Evolutionary conservation across 35 echinoderm and acorn worm genomes (phyloP), one percentile per base, ranked within the genome.

Genomic region (Apostichopus californicus): DNA sequence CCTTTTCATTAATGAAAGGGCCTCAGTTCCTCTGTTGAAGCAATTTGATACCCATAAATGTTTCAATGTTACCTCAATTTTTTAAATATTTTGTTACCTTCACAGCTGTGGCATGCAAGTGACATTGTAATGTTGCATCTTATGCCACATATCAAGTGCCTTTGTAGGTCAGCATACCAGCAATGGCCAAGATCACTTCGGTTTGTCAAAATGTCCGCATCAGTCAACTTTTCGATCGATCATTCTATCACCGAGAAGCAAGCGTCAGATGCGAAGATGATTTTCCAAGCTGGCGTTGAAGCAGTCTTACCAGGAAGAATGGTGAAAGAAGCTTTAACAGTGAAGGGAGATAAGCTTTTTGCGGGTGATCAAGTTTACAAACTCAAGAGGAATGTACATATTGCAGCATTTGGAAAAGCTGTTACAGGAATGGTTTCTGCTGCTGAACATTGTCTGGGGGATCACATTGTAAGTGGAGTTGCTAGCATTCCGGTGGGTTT

Each of bases 321-420:
- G 94, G 92, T 95, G 13, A 92, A 73, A 85, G 78, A 58, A 24
- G 5, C 9, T 14, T 57, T 92, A 26, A 18, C 9, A 68, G 65
- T 90, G 8, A 77, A 92, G 4, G 87, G 57, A 5, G 79, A 72
- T 10, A 77, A 66, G 65, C 85, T 94, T 24, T 2, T 2, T 10
- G 93, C 89, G 9, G 83, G 80, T 66, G 77, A 54, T 18, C 9
- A 78, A 17, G 15, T 56, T 28, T 94, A 93, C 77, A 55, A 4
- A 34, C 54, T 98, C 7, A 82, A 96, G 64, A 77, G 92, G 28
- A 98, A 98, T 92, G 82, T 98, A 8, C 92, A 96, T 70, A 92
- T 98, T 9, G 97, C 90, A 92, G 97, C 92, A 18, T 98, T 98
- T 96, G 97, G 97, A 8, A 98, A 96, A 78, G 97, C 97, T 80